Evolutionary conservation across 2,888 invertebrate species (phyloP).

Genomic region (Papilio gigon): DNA sequence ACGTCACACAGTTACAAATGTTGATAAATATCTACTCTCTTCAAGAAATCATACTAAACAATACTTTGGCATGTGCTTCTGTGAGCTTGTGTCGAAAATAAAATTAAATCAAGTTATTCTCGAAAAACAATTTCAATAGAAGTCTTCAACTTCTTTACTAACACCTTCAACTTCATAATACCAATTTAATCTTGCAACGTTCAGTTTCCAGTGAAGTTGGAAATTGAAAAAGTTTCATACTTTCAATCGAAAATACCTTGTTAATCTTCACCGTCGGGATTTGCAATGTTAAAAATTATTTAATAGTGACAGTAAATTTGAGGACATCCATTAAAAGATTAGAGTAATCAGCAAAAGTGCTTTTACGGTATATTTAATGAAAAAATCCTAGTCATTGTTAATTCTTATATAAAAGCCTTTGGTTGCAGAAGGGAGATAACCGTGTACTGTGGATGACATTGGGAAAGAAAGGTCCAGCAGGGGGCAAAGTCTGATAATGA

Average conservation of each 20-base stretch:
- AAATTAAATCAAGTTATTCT: not conserved
- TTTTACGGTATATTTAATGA: too few relatives aligned
- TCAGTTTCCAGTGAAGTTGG: constrained; percentile 7
- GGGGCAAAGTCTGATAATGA: too few relatives aligned
- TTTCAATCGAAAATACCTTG: constrained; percentile 9
- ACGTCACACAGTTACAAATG: not conserved
- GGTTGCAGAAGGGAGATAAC: too few relatives aligned
- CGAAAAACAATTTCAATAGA: not conserved
- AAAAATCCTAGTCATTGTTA: too few relatives aligned
- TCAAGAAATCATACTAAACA: too few relatives aligned
- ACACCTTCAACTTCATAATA: constrained; percentile 8
- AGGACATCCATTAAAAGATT: not conserved
- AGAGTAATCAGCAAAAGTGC: too few relatives aligned
- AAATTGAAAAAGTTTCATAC: constrained; percentile 19
- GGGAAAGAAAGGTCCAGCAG: too few relatives aligned
- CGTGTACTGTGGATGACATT: too few relatives aligned
- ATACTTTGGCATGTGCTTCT: too few relatives aligned
- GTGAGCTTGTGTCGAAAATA: too few relatives aligned
- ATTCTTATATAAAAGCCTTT: too few relatives aligned
- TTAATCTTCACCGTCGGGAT: not conserved
- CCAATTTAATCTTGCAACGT: constrained; percentile 11
- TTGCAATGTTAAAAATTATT: not conserved
- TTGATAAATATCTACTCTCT: not conserved
- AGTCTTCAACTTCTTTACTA: not conserved
- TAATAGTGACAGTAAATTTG: not conserved